These are phyloP conservation scores for Pygocentrus nattereri DNA, from an alignment of 2,797 vertebrate species.

Conservation along the genomic window DNA sequence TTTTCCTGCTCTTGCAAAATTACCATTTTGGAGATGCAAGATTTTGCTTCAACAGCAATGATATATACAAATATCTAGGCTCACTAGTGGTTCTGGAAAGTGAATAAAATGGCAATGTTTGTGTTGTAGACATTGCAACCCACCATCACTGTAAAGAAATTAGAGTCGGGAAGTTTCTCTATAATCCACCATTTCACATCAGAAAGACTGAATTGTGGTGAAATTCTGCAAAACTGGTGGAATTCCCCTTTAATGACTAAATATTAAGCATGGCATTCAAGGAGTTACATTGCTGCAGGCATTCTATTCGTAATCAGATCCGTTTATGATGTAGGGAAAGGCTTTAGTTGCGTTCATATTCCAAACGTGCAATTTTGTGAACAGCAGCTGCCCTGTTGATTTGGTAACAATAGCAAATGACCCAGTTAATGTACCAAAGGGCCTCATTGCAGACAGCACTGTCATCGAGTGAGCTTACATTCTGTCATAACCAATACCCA, in stretches of 20 bases:
- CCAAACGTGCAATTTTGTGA: not conserved
- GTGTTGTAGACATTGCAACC: no score
- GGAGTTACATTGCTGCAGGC: not conserved
- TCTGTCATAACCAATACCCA: not conserved
- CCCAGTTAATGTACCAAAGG: conserved; percentile 1
- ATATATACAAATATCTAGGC: no score
- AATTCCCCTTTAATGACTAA: no score
- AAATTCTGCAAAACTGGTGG: no score
- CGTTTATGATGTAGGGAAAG: not conserved
- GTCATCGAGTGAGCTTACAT: not conserved
- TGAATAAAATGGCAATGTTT: no score
- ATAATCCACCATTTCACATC: not conserved
- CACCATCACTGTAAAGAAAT: no score
- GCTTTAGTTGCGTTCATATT: not conserved
- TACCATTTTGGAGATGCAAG: no score
- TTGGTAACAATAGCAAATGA: conserved; percentile 16
- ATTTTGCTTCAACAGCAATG: no score
- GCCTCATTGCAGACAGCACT: not conserved
- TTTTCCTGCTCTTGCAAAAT: no score
- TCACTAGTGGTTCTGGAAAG: no score
- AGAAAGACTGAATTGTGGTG: no score
- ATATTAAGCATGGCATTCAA: not conserved
- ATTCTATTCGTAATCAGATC: not conserved
- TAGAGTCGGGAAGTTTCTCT: no score
- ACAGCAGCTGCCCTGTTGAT: not conserved